phyloP scores from a whole-genome alignment of 2,888 invertebrate genomes.

The Megalurothrips usitatus region DNA sequence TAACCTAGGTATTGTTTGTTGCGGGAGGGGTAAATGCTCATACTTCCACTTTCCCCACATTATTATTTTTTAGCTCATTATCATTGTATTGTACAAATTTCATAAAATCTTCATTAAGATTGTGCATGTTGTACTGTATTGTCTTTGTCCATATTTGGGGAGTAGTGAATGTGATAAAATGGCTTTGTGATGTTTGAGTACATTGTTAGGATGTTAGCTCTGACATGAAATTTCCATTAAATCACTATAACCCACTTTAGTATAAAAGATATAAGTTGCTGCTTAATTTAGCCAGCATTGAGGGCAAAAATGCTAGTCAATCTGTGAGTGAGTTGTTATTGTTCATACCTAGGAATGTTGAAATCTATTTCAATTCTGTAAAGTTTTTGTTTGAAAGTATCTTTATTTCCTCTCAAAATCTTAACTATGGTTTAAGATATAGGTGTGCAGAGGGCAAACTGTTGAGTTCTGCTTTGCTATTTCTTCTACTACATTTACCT shows the following conservation, averaged over 20 bases:
- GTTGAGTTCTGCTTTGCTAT: neutral
- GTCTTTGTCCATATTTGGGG: neutral
- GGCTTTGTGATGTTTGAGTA: neutral
- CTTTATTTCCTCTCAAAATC: neutral
- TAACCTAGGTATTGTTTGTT: neutral
- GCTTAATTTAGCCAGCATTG: neutral
- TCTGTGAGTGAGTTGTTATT: neutral
- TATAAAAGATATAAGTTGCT: neutral
- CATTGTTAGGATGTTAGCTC: neutral
- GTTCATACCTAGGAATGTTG: neutral
- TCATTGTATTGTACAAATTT: conserved; percentile 13
- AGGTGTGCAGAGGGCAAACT: neutral
- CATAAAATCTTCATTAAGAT: neutral
- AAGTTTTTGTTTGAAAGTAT: neutral
- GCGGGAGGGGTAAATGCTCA: neutral
- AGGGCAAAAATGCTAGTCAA: conserved; percentile 16
- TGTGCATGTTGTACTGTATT: neutral
- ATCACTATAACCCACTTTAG: neutral
- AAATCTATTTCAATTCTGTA: neutral
- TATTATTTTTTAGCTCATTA: neutral
- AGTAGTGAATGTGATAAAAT: conserved; percentile 21
- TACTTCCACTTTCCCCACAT: neutral
- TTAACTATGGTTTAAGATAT: neutral
- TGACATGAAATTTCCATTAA: neutral
- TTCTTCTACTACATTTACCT: neutral